Conservation (phyloP, 1,140 invertebrate species). For the Antheraea pernyi region DNA sequence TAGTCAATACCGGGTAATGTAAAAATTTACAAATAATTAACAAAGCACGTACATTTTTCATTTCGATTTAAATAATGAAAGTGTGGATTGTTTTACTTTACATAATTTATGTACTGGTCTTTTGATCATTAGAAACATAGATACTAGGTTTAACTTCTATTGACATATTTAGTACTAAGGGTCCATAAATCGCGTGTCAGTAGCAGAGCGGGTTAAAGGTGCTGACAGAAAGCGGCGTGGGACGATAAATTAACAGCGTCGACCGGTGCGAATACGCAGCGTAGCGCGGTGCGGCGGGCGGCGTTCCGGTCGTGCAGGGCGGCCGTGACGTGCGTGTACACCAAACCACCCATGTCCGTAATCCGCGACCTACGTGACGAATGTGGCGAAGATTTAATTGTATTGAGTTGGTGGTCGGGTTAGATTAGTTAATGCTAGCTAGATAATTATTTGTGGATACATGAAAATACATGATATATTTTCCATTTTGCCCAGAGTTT, state of each 20-base stretch:
- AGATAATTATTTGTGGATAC: not conserved
- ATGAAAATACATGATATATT: conserved; percentile 3
- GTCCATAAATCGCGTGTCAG: conserved; percentile 47
- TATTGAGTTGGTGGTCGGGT: not conserved
- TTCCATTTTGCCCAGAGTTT: too few species aligned
- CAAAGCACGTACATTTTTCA: too few species aligned
- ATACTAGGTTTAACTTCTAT: conserved; percentile 27
- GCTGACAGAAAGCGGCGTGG: conserved; percentile 34
- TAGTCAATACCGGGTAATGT: too few species aligned
- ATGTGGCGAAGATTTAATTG: conserved; percentile 22
- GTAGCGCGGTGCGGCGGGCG: not conserved
- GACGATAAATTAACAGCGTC: conserved; percentile 36
- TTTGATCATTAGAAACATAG: not conserved
- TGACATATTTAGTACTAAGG: conserved; percentile 9
- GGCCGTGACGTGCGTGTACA: conserved; percentile 16
- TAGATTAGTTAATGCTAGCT: conserved; percentile 1
- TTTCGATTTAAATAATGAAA: too few species aligned
- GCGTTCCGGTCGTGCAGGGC: conserved; percentile 16
- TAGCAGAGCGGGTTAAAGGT: conserved; percentile 40
- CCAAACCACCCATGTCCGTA: conserved; percentile 13
- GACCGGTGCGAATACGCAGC: not conserved
- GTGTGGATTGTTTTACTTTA: too few species aligned
- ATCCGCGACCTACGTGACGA: conserved; percentile 26
- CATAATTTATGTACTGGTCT: too few species aligned
- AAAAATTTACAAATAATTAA: too few species aligned